These are phyloP conservation scores for Drosophila nikananu DNA, from an alignment of 1,140 invertebrate species.

Conservation along the genomic window DNA sequence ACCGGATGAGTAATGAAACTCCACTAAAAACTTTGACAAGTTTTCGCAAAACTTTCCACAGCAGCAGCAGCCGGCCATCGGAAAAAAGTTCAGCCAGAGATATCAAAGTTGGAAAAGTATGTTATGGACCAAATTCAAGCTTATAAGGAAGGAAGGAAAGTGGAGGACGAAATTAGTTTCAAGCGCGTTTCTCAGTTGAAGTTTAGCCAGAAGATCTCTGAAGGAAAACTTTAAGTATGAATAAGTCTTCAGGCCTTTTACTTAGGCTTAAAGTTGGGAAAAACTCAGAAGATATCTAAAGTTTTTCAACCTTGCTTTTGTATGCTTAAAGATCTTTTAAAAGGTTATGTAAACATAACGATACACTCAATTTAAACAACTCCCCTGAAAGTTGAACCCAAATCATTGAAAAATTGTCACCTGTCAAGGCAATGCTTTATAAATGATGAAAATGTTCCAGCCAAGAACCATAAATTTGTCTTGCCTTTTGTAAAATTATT, in stretches of 20 bases:
- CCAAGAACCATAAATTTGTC: slow-evolving; percentile 27
- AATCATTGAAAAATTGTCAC: slow-evolving; percentile 46
- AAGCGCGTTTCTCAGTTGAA: slow-evolving; percentile 14
- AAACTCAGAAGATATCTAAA: background rate
- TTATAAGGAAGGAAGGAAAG: background rate
- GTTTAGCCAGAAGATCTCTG: background rate
- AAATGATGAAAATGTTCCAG: slow-evolving; percentile 37
- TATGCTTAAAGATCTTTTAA: background rate
- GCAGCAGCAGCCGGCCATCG: slow-evolving; percentile 6
- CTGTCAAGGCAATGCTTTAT: slow-evolving; percentile 37
- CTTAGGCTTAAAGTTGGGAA: background rate
- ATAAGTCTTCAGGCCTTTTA: background rate
- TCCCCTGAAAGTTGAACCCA: background rate
- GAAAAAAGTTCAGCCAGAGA: slow-evolving; percentile 31
- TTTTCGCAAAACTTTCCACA: slow-evolving; percentile 45
- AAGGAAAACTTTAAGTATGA: slow-evolving; percentile 13
- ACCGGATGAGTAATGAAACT: slow-evolving; percentile 62
- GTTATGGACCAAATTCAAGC: slow-evolving; percentile 34
- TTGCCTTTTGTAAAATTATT: slow-evolving; percentile 1
- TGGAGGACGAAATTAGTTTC: slow-evolving; percentile 34
- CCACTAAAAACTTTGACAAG: slow-evolving; percentile 63
- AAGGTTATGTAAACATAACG: background rate
- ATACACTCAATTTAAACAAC: background rate
- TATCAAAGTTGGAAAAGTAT: slow-evolving; percentile 53
- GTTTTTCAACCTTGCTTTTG: background rate